Evolutionary conservation across 1,140 invertebrate genomes (phyloP).

Genomic region (Aphidius gifuensis): DNA sequence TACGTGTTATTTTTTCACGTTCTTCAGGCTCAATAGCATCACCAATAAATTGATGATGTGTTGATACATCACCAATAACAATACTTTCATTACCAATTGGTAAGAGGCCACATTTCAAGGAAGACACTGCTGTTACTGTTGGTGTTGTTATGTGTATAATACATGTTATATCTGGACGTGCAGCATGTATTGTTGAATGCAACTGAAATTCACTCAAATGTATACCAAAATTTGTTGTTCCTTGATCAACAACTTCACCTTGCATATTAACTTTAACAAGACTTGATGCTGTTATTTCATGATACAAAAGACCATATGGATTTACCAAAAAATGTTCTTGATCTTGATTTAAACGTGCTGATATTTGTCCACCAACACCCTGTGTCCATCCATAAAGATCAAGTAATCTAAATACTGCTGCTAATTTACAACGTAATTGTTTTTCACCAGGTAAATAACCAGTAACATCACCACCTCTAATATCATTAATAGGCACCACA

Average conservation of each 20-base stretch:
- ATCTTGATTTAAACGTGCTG: slow-evolving; percentile 91
- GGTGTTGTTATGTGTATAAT: slow-evolving; percentile 93
- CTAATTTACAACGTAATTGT: slow-evolving; percentile 91
- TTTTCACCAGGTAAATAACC: slow-evolving; percentile 95
- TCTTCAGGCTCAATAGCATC: slow-evolving; percentile 74
- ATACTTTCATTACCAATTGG: slow-evolving; percentile 88
- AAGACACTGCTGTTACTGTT: slow-evolving; percentile 87
- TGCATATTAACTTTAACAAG: slow-evolving; percentile 96
- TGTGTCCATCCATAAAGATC: slow-evolving; percentile 97
- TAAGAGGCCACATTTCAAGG: slow-evolving; percentile 84
- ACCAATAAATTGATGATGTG: slow-evolving; percentile 77
- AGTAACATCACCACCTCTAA: slow-evolving; percentile 91
- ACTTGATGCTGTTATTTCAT: slow-evolving; percentile 96
- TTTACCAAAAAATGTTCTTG: slow-evolving; percentile 96
- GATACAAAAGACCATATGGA: slow-evolving; percentile 92
- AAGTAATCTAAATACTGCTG: slow-evolving; percentile 90
- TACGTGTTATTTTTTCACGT: slow-evolving; percentile 83
- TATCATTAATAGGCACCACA: slow-evolving; percentile 96
- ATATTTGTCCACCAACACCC: slow-evolving; percentile 70
- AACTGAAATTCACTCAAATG: slow-evolving; percentile 77
- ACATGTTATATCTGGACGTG: slow-evolving; percentile 93
- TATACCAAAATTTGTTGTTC: slow-evolving; percentile 86
- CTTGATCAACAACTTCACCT: slow-evolving; percentile 78
- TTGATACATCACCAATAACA: slow-evolving; percentile 82
- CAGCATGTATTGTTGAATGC: slow-evolving; percentile 95